Evolutionary conservation across 2,797 vertebrate genomes (phyloP).

Genomic region (Bufotes viridis): DNA sequence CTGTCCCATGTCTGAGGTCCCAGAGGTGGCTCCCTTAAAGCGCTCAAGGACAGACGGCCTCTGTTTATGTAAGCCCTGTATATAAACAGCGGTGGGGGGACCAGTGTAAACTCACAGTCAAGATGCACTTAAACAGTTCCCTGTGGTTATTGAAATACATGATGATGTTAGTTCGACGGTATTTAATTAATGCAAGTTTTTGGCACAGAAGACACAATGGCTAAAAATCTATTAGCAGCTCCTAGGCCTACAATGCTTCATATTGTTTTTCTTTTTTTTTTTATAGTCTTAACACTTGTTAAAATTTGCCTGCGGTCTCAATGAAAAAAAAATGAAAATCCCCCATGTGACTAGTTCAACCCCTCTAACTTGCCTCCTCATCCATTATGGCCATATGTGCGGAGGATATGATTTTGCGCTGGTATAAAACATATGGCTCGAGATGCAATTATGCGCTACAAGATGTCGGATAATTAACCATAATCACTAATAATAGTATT

Average conservation of each 20-base stretch:
- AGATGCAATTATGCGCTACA: conserved; percentile 39
- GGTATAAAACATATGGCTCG: conserved; percentile 50
- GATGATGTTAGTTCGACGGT: conserved; percentile 43
- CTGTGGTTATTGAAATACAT: conserved; percentile 48
- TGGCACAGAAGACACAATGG: conserved; percentile 39
- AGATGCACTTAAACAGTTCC: conserved; percentile 52
- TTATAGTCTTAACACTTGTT: conserved; percentile 49
- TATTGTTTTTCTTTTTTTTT: conserved; percentile 54
- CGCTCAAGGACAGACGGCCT: conserved; percentile 53
- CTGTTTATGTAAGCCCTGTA: conserved; percentile 31
- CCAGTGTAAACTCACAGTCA: conserved; percentile 53
- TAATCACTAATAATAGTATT: conserved; percentile 52
- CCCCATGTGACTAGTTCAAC: conserved; percentile 39
- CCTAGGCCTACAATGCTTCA: neutral
- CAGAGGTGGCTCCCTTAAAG: conserved; percentile 42
- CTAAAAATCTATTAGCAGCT: conserved; percentile 45
- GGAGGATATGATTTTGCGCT: conserved; percentile 41
- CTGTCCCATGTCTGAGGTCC: conserved; percentile 61
- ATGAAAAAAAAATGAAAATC: conserved; percentile 46
- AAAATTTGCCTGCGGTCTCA: conserved; percentile 64
- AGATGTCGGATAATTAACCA: conserved; percentile 43
- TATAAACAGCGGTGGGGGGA: conserved; percentile 47
- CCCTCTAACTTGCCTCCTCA: conserved; percentile 35
- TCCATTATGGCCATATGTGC: conserved; percentile 48
- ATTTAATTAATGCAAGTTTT: conserved; percentile 43